Percentiles rank a stretch among this genome's conserved stretches.
These are phyloP conservation scores for Chaenodraco wilsoni DNA, from an alignment of 2,797 vertebrate species.

Conservation along the genomic window DNA sequence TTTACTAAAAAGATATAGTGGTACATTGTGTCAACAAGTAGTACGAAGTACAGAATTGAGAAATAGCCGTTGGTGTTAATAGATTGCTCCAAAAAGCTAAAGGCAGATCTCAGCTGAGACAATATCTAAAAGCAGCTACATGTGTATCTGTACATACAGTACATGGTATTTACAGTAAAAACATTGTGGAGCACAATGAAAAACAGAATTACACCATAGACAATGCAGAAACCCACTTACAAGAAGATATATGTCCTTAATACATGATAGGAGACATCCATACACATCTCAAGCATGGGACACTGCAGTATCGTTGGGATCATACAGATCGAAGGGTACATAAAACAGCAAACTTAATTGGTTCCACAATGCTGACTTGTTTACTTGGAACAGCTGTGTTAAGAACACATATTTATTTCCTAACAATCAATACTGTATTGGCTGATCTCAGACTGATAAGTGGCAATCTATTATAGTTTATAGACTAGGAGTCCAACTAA, in stretches of 20 bases:
- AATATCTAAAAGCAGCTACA: no score
- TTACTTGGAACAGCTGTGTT: not conserved
- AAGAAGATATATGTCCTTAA: not conserved
- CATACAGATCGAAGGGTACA: not conserved
- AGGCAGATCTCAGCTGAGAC: no score
- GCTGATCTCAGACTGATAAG: slow-evolving; percentile 5
- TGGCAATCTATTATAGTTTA: slow-evolving; percentile 26
- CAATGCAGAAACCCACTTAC: not conserved
- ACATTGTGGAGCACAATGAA: no score
- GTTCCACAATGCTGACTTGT: not conserved
- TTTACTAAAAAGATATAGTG: no score
- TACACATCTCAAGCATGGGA: not conserved
- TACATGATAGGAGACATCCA: not conserved
- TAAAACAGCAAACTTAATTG: not conserved
- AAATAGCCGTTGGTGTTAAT: no score
- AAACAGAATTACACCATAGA: no score
- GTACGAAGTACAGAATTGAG: no score
- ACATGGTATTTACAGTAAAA: no score
- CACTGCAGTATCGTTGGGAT: not conserved
- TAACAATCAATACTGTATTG: slow-evolving; percentile 24
- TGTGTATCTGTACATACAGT: no score
- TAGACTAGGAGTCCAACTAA: not conserved
- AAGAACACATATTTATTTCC: not conserved
- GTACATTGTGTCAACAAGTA: no score
- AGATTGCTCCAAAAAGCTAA: no score